Evolutionary conservation across 2,888 invertebrate genomes (phyloP).

Genomic region (Tipula vernalis): DNA sequence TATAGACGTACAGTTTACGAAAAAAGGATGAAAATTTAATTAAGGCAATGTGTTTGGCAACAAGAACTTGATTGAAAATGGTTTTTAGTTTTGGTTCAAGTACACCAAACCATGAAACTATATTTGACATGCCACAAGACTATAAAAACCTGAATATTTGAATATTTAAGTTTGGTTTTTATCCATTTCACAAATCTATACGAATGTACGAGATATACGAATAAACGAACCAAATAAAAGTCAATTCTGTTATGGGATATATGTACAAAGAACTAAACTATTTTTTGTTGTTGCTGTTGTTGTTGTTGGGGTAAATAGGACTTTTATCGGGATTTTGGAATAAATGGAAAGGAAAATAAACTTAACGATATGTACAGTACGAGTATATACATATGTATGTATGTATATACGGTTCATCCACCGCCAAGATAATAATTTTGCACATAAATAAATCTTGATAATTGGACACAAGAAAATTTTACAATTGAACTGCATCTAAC

Average conservation of each 20-base stretch:
- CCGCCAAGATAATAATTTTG: too few relatives aligned
- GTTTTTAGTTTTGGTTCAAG: neutral
- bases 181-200: neutral
- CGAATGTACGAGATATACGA: neutral
- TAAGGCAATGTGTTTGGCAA: neutral
- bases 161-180: neutral
- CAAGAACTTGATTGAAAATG: neutral
- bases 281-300: too few relatives aligned
- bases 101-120: neutral
- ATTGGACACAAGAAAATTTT: neutral
- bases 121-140: neutral
- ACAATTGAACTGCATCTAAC: neutral
- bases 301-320: too few relatives aligned
- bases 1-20: neutral
- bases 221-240: neutral
- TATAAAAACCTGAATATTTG: neutral
- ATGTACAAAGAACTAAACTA: neutral
- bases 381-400: too few relatives aligned
- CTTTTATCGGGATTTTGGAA: neutral
- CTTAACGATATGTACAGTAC: neutral
- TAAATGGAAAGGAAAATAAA: neutral
- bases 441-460: neutral
- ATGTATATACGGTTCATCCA: neutral
- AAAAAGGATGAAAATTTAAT: neutral
- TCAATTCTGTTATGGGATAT: neutral